Percentiles rank a stretch among this genome's conserved stretches.
phyloP scores from a whole-genome alignment of 2,797 vertebrate species.

The Clarias pachynema region DNA sequence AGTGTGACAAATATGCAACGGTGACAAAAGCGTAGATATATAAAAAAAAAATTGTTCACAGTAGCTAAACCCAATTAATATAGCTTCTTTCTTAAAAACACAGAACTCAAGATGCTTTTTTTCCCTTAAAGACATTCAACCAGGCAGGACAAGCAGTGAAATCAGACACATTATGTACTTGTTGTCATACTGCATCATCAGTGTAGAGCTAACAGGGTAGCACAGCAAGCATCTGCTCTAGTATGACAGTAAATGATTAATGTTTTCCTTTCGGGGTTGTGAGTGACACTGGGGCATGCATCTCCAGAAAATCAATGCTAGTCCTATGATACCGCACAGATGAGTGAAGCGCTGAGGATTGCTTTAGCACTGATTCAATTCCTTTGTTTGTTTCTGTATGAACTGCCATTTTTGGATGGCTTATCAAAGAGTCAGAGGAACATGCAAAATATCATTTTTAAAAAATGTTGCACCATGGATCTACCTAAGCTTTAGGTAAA shows the following conservation, averaged over 20 bases:
- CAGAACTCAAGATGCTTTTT: background rate
- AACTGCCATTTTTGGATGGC: slow-evolving; percentile 37
- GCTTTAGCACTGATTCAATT: slow-evolving; percentile 53
- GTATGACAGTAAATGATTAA: slow-evolving; percentile 57
- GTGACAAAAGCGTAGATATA: background rate
- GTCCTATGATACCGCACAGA: slow-evolving; percentile 44
- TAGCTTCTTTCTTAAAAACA: background rate
- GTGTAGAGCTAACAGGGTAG: slow-evolving; percentile 32
- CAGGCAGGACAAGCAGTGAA: slow-evolving; percentile 11
- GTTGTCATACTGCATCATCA: slow-evolving; percentile 38
- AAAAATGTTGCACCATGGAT: background rate
- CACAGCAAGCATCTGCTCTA: slow-evolving; percentile 26
- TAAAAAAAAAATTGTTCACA: background rate
- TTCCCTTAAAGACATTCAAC: background rate
- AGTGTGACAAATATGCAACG: background rate
- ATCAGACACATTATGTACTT: slow-evolving; percentile 13
- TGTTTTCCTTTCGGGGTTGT: slow-evolving; percentile 51
- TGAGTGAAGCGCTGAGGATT: slow-evolving; percentile 46
- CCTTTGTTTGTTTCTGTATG: slow-evolving; percentile 39
- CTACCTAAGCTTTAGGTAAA: background rate
- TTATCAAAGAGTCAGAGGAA: slow-evolving; percentile 26
- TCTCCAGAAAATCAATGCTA: slow-evolving; percentile 53
- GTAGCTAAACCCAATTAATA: slow-evolving; percentile 8
- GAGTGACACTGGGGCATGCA: slow-evolving; percentile 49
- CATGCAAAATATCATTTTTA: slow-evolving; percentile 32